These are phyloP conservation scores for Drosophila setifemur DNA, from an alignment of 1,140 invertebrate species.

Conservation along the genomic window DNA sequence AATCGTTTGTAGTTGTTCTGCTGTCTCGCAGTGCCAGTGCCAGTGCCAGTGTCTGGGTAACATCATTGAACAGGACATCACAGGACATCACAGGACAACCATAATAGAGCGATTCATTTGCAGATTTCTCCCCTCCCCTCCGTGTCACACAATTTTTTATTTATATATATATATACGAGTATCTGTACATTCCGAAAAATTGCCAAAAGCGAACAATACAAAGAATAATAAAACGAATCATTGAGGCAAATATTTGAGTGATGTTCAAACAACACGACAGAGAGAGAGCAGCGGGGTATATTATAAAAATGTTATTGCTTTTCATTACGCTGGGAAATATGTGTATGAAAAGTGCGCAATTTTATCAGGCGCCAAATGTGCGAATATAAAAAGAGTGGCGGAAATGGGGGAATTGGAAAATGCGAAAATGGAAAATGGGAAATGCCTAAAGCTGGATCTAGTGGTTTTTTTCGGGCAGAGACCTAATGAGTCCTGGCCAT, in stretches of 20 bases:
- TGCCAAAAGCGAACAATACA: constrained; percentile 11
- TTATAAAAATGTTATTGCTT: constrained; percentile 69
- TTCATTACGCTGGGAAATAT: constrained; percentile 50
- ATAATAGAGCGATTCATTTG: constrained; percentile 69
- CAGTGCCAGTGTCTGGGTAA: constrained; percentile 1
- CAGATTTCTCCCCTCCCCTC: constrained; percentile 31
- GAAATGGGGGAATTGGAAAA: no score
- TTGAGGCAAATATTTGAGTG: constrained; percentile 62
- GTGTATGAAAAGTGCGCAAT: constrained; percentile 31
- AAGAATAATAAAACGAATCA: constrained; percentile 44
- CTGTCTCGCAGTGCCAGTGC: neutral
- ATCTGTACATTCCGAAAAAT: constrained; percentile 12
- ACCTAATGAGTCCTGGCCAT: constrained; percentile 3
- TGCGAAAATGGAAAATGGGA: neutral
- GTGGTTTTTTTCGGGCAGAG: neutral
- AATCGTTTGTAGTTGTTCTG: constrained; percentile 38
- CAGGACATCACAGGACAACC: constrained; percentile 26
- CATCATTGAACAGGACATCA: constrained; percentile 23
- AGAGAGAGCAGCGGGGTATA: constrained; percentile 4
- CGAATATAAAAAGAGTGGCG: neutral
- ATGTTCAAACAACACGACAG: constrained; percentile 26
- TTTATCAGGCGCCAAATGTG: neutral
- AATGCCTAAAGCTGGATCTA: neutral
- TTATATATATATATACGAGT: constrained; percentile 18
- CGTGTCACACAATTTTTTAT: neutral